Percentiles rank a stretch among this genome's conserved stretches.
phyloP scores from a whole-genome alignment of 2,797 vertebrate genomes.

The Falco peregrinus region DNA sequence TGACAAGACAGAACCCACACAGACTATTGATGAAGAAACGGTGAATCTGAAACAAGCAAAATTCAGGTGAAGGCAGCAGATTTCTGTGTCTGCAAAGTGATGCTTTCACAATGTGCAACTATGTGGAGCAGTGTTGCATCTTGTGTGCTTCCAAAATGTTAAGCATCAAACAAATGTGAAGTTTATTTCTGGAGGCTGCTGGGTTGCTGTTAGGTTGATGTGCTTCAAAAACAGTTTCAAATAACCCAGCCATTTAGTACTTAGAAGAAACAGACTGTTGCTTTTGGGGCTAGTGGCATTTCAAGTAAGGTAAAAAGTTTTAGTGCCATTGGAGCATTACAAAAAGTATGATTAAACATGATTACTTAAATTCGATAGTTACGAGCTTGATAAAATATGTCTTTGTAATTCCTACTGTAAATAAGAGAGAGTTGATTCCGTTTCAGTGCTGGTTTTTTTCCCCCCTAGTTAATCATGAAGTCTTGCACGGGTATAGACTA shows the following conservation, averaged over 20 bases:
- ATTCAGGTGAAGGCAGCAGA: not conserved
- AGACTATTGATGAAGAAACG: not conserved
- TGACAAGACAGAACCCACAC: not conserved
- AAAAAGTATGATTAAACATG: not conserved
- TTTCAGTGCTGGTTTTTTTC: not conserved
- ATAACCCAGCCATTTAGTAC: not conserved
- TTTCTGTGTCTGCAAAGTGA: not conserved
- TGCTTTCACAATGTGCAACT: not conserved
- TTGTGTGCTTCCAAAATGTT: not conserved
- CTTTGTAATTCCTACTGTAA: not conserved
- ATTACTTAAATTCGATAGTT: not conserved
- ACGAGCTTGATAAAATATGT: not conserved
- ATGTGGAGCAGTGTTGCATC: not conserved
- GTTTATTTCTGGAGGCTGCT: not conserved
- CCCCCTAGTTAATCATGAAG: conserved; percentile 91
- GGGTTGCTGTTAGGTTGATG: not conserved
- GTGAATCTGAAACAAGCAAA: not conserved
- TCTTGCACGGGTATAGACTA: conserved; percentile 94
- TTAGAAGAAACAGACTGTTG: not conserved
- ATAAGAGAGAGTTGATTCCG: not conserved
- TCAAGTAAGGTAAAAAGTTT: not conserved
- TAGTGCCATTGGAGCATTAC: not conserved
- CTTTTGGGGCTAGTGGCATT: not conserved
- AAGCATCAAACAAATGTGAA: not conserved
- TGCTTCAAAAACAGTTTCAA: not conserved